Evolutionary conservation across 2,797 vertebrate species (phyloP).

Genomic region (Loriculus beryllinus): DNA sequence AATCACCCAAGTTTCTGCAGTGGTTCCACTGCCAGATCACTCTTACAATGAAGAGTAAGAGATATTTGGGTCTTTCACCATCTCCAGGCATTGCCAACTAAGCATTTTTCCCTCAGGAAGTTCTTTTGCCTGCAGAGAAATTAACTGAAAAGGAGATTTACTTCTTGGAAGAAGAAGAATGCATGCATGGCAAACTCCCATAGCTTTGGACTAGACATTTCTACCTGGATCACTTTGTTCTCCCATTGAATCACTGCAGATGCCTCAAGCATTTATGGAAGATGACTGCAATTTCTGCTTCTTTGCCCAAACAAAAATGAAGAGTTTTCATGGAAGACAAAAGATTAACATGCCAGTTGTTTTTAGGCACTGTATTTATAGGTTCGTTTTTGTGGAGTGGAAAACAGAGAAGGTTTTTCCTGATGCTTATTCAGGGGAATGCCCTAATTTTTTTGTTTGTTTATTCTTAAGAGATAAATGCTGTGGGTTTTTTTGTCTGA

Average conservation of each 20-base stretch:
- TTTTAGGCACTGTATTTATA: background rate
- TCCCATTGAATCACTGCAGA: background rate
- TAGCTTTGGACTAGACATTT: background rate
- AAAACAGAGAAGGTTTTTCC: background rate
- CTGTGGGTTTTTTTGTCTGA: background rate
- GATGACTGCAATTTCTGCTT: background rate
- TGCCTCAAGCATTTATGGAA: background rate
- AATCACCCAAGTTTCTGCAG: background rate
- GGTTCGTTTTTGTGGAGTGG: background rate
- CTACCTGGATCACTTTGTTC: background rate
- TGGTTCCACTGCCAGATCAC: background rate
- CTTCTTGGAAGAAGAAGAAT: background rate
- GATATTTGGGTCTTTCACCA: background rate
- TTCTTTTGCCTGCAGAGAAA: background rate
- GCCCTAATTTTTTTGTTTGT: background rate
- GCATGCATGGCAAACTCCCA: background rate
- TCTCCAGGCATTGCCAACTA: background rate
- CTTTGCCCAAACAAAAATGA: background rate
- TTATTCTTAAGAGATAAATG: background rate
- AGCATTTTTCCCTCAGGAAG: background rate
- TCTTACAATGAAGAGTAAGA: background rate
- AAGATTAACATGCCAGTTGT: background rate
- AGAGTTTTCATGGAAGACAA: background rate
- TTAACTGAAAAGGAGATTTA: background rate
- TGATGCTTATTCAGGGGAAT: background rate